phyloP scores from a whole-genome alignment of 2,888 invertebrate species.

The Idaea dimidiata region DNA sequence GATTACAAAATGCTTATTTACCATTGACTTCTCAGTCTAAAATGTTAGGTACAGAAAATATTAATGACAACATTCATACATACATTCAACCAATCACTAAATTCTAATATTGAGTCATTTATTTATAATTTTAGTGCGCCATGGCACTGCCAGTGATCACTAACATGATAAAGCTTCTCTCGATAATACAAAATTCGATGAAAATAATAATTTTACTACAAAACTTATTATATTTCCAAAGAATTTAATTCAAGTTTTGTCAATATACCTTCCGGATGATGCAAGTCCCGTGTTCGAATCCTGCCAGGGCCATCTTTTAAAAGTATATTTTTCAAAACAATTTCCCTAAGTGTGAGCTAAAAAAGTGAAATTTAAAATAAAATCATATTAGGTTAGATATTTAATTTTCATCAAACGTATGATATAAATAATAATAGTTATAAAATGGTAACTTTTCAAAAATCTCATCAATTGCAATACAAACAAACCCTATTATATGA shows the following conservation, averaged over 20 bases:
- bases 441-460: slow-evolving; percentile 19
- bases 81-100: background rate
- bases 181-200: slow-evolving; percentile 1
- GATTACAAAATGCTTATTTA: slow-evolving; percentile 7
- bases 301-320: too few species aligned
- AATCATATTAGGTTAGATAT: too few species aligned
- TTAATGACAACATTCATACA: background rate
- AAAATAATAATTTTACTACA: background rate
- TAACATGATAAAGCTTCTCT: slow-evolving; percentile 22
- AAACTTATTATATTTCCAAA: background rate
- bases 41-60: background rate
- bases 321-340: too few species aligned
- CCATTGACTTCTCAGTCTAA: background rate
- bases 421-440: slow-evolving; percentile 1
- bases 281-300: too few species aligned
- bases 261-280: too few species aligned
- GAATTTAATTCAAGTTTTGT: too few species aligned
- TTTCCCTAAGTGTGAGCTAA: too few species aligned
- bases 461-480: slow-evolving; percentile 6
- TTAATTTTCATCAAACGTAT: too few species aligned
- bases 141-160: slow-evolving; percentile 25
- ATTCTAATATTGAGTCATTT: slow-evolving; percentile 11
- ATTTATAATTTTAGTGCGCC: slow-evolving; percentile 20
- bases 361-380: too few species aligned
- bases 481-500: background rate